Evolutionary conservation across 1,140 invertebrate genomes (phyloP).

Genomic region (Argopecten irradians): DNA sequence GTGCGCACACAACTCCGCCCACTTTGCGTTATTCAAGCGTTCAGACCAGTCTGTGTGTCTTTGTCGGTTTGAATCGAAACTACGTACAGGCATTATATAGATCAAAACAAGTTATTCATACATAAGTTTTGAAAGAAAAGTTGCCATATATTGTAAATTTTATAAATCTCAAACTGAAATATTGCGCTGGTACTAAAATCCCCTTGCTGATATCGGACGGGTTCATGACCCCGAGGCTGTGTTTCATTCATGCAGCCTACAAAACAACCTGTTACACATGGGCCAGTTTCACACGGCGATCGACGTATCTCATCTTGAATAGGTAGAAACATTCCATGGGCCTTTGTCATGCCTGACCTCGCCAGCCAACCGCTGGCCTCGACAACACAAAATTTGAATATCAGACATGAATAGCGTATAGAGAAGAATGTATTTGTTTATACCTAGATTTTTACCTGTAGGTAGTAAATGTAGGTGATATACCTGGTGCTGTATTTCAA

Average conservation of each 20-base stretch:
- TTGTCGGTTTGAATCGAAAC: not conserved
- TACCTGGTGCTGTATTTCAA: no score
- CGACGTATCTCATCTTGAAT: not conserved
- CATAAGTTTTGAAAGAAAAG: no score
- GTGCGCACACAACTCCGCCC: not conserved
- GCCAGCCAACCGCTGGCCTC: conserved; percentile 2
- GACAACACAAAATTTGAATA: not conserved
- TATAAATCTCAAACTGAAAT: not conserved
- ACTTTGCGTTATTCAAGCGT: not conserved
- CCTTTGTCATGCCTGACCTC: not conserved
- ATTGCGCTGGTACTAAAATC: not conserved
- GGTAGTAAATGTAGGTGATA: no score
- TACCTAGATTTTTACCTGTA: no score
- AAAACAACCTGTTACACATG: not conserved
- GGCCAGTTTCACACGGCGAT: not conserved
- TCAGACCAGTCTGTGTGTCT: no score
- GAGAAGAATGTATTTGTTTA: not conserved
- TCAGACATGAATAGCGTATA: not conserved
- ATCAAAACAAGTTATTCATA: not conserved
- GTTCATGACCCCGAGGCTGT: not conserved
- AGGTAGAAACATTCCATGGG: not conserved
- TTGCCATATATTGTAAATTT: not conserved
- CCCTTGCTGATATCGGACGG: not conserved
- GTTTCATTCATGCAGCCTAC: not conserved
- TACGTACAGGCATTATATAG: no score